Conservation (phyloP, 2,797 vertebrate species). For the Limosa lapponica region DNA sequence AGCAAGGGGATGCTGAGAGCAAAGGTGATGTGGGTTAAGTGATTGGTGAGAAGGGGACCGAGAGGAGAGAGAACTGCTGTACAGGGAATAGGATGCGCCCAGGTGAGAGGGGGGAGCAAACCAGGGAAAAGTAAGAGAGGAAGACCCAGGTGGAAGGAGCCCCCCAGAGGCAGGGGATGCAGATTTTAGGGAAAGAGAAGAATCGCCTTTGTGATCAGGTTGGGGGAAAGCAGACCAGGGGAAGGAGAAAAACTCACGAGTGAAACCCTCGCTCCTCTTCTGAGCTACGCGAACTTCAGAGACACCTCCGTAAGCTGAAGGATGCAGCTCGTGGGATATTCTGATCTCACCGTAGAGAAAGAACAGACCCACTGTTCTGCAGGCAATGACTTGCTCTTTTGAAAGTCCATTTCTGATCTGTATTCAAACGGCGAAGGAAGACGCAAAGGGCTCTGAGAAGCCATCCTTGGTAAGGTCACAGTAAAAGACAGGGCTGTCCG, state of each 20-base stretch:
- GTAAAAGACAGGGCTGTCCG: background rate
- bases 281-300: background rate
- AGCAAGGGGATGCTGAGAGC: background rate
- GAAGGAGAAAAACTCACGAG: slow-evolving; percentile 29
- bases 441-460: background rate
- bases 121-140: background rate
- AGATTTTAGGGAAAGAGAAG: background rate
- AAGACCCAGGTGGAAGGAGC: background rate
- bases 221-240: background rate
- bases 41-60: background rate
- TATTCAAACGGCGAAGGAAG: background rate
- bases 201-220: background rate
- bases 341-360: slow-evolving; percentile 4
- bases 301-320: background rate
- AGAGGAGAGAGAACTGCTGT: background rate
- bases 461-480: slow-evolving; percentile 29
- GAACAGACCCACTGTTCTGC: slow-evolving; percentile 22
- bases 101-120: background rate
- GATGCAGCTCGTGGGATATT: slow-evolving; percentile 5
- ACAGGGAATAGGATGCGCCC: background rate
- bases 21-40: background rate
- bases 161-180: background rate
- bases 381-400: slow-evolving; percentile 25
- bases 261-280: background rate
- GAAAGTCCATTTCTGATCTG: slow-evolving; percentile 43